A percentile compares a stretch with the other conserved stretches of the same genome.
Evolutionary conservation across 2,797 vertebrate species (phyloP).

Genomic region (Scolopax rusticola): DNA sequence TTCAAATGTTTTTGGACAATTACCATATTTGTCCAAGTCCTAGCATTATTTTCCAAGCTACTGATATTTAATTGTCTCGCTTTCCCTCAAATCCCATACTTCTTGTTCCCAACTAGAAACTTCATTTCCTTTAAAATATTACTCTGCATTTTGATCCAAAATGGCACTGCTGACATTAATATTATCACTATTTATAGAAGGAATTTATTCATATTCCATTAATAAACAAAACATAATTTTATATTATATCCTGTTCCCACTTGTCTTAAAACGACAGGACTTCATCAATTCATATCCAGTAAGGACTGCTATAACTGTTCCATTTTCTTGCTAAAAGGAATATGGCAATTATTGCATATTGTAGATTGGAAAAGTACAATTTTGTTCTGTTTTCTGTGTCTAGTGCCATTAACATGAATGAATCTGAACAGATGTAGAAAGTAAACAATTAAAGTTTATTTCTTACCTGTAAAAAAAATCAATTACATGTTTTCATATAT

Average conservation of each 20-base stretch:
- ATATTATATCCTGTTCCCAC: not conserved
- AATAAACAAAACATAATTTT: not conserved
- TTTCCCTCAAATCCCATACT: not conserved
- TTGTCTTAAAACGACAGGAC: not conserved
- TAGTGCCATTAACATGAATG: not conserved
- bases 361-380: not conserved
- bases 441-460: not conserved
- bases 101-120: not conserved
- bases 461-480: not conserved
- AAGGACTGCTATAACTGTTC: not conserved
- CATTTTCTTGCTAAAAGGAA: not conserved
- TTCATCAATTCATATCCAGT: not conserved
- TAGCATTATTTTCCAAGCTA: not conserved
- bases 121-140: not conserved
- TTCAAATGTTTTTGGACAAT: not conserved
- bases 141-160: not conserved
- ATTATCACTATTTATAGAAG: not conserved
- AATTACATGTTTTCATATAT: not conserved
- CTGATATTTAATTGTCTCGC: not conserved
- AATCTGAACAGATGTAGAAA: not conserved
- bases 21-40: not conserved
- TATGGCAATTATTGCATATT: not conserved
- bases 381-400: not conserved
- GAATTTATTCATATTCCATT: not conserved
- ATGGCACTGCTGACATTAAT: not conserved